These are phyloP conservation scores for Leucopsar rothschildi DNA, from an alignment of 2,113 vertebrate species.

Conservation along the genomic window DNA sequence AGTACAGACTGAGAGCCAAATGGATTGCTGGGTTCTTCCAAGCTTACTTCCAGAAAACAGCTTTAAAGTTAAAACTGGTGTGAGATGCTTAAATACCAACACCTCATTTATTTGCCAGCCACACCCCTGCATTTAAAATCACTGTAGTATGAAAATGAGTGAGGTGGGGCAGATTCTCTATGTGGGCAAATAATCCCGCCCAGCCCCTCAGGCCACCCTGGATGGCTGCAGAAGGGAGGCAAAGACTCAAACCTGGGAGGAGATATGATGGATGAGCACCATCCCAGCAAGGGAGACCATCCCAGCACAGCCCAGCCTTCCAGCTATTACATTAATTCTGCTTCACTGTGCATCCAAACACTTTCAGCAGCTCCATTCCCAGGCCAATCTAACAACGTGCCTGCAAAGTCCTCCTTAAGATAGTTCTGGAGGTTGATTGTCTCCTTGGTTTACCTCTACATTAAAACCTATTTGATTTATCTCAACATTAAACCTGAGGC, in stretches of 20 bases:
- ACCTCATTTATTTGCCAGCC: background rate
- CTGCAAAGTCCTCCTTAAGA: background rate
- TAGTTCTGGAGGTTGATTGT: background rate
- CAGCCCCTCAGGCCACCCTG: background rate
- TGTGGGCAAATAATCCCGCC: background rate
- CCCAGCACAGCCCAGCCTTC: background rate
- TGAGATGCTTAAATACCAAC: background rate
- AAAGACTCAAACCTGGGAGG: background rate
- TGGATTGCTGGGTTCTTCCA: constrained; percentile 51
- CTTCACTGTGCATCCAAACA: background rate
- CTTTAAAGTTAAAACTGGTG: background rate
- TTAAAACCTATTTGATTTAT: background rate
- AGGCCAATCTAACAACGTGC: background rate
- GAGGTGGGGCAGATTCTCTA: background rate
- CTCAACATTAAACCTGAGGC: background rate
- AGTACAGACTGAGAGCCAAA: background rate
- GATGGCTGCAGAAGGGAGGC: background rate
- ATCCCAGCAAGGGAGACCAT: background rate
- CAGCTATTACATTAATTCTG: background rate
- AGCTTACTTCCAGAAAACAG: constrained; percentile 37
- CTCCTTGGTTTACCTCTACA: background rate
- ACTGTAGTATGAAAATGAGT: background rate
- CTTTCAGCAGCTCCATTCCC: background rate
- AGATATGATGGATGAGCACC: background rate
- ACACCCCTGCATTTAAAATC: background rate